Base-by-base conservation (phyloP, 2,113 vertebrate genomes). In the Tursiops truncatus region DNA sequence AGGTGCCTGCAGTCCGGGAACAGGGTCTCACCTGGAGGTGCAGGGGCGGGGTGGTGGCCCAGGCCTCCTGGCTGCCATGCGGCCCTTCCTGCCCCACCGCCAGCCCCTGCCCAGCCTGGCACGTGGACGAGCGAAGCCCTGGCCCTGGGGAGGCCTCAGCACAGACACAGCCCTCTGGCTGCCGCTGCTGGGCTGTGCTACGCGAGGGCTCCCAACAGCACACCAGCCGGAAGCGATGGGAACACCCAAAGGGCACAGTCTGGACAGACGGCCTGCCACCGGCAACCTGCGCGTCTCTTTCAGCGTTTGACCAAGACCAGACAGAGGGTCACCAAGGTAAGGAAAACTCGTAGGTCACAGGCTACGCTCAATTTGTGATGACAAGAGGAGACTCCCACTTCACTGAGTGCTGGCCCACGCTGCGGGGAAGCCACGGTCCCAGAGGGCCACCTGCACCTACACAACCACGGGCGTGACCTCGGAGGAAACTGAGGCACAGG, bases 321-420 rank as follows among this genome's bases (percentile, higher is more conserved):
- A 31, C 17, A 4, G 38, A 1, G 56, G 17, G 8, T 89, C n/a
- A 23, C 44, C 13, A 5, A 94, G 31, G 26, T 20, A 20, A 47
- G 38, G 31, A 74, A 26, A 83, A 47, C 2, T 1, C 50, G 0
- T 5, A 70, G n/a, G 38, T 53, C 50, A 36, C 31, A 58, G 21
- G 47, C 79, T 41, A 58, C 25, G 12, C 8, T 25, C 23, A 58
- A 4, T 50, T 31, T 9, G 8, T 26, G 62, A 58, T 9, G 2
- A 25, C 5, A n/a, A 13, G 10, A 50, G 15, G 15, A 10, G 1
- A 58, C 6, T 21, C 56, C 47, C 60, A 13, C 2, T 1, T 26
- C 58, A 18, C 36, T 14, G 38, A 47, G 50, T 8, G 0, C 58
- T 12, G 33, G 58, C 31, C 58, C 41, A 8, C 0, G 4, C 17